Conservation (phyloP, 2,113 vertebrate species). For the Silurus asotus region DNA sequence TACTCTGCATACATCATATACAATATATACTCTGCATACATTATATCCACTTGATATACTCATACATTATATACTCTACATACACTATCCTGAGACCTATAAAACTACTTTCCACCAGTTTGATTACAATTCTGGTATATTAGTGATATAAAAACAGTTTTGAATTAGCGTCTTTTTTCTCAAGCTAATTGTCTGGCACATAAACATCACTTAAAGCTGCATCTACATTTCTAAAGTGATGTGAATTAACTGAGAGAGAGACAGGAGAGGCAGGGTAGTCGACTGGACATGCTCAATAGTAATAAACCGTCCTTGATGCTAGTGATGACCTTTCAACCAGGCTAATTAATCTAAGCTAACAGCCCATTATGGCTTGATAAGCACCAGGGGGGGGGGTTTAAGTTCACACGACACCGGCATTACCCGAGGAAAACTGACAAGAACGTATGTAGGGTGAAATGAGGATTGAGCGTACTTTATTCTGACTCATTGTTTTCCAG, state of each 20-base stretch:
- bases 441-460: constrained; percentile 36
- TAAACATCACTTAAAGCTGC: neutral
- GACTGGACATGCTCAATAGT: constrained; percentile 62
- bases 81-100: neutral
- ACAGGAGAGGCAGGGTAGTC: neutral
- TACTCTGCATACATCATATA: neutral
- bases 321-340: constrained; percentile 69
- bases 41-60: too few relatives aligned
- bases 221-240: neutral
- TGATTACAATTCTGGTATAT: neutral
- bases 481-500: neutral
- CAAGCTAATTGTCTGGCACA: neutral
- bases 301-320: constrained; percentile 59
- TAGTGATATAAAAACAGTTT: neutral
- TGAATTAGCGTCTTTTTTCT: neutral
- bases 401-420: constrained; percentile 41
- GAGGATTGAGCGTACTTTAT: neutral
- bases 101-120: neutral
- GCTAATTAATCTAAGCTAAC: constrained; percentile 73
- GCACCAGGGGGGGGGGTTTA: constrained; percentile 59
- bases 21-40: neutral
- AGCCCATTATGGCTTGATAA: constrained; percentile 73
- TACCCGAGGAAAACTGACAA: constrained; percentile 60
- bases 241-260: neutral
- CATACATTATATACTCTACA: neutral